Evolutionary conservation across 2,797 vertebrate genomes (phyloP).

Genomic region (Acanthornis magna): DNA sequence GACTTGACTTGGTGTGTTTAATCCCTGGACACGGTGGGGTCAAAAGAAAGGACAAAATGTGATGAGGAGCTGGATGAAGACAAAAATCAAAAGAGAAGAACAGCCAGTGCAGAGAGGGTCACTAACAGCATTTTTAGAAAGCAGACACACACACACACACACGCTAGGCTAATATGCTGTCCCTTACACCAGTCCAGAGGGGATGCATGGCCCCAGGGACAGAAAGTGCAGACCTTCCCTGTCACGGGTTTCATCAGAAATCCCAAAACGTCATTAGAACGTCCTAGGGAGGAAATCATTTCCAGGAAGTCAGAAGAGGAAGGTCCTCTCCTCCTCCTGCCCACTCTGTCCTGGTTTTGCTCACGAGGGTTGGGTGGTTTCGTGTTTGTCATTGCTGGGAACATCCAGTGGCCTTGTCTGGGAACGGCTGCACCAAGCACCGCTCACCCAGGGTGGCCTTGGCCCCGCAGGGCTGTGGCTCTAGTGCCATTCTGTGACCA

Average conservation of each 20-base stretch:
- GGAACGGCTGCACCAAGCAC: accelerated
- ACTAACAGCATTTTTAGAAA: neutral
- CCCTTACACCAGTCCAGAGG: accelerated
- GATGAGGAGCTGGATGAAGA: neutral
- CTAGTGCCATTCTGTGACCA: neutral
- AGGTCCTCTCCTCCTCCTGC: neutral
- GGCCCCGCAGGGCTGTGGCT: neutral
- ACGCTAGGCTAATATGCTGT: neutral
- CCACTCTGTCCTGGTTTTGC: neutral
- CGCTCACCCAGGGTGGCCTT: accelerated
- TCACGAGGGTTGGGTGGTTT: neutral
- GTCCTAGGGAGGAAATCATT: neutral
- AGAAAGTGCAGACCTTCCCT: neutral
- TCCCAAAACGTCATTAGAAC: neutral
- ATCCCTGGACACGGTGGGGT: neutral
- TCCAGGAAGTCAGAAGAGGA: neutral
- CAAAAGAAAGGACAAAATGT: neutral
- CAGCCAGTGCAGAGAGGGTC: accelerated
- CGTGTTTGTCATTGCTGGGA: accelerated
- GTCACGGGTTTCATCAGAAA: neutral
- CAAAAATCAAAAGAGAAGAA: neutral
- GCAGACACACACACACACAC: too few relatives aligned
- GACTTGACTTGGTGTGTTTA: neutral
- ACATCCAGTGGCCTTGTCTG: neutral
- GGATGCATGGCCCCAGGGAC: neutral